Base-by-base conservation (phyloP, 2,113 vertebrate genomes). In the Notarius quadriscutis region DNA sequence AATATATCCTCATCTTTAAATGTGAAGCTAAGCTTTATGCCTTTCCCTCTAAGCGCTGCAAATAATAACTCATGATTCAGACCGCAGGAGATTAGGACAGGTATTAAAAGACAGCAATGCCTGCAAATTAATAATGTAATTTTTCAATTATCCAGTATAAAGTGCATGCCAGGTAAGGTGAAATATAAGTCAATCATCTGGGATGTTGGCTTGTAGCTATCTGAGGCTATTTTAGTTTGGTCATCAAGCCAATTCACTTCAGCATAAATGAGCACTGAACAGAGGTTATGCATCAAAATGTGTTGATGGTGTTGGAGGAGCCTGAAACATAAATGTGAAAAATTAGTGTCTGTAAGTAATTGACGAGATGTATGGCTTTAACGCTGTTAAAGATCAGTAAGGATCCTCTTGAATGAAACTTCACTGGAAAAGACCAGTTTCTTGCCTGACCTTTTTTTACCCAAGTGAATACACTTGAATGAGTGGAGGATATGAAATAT, bases 321-420 rank as follows among this genome's bases (percentile, higher is more conserved):
- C 55, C 20, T 71, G 53, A 17, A 81, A 53, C 11, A 7, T 89
- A 81, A 85, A 88, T 81, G 74, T 88, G 84, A 51, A 67, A 82
- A 72, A 88, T 84, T 80, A 88, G 50, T 27, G 10, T 81, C 1
- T 80, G 53, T 87, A 80, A 86, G 79, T 86, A 80, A 87, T 84
- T 74, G 22, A 80, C 30, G 27, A 86, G 58, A 53, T 30, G 22
- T 83, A 84, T 53, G 63, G 41, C 7, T 77, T 83, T 86, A 53
- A 50, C 72, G 12, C 62, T 51, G 88, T 88, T 72, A 89, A 83
- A 86, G 17, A 83, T 86, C 25, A 12, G 50, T 63, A 15, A 53
- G 27, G 62, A 57, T 80, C 55, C 12, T 57, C 48, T 71, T 84
- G 53, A 88, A 86, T 78, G 82, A 87, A 87, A 87, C 86, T 34